phyloP scores from a whole-genome alignment of 2,888 invertebrate genomes.

The Coenonympha glycerion region DNA sequence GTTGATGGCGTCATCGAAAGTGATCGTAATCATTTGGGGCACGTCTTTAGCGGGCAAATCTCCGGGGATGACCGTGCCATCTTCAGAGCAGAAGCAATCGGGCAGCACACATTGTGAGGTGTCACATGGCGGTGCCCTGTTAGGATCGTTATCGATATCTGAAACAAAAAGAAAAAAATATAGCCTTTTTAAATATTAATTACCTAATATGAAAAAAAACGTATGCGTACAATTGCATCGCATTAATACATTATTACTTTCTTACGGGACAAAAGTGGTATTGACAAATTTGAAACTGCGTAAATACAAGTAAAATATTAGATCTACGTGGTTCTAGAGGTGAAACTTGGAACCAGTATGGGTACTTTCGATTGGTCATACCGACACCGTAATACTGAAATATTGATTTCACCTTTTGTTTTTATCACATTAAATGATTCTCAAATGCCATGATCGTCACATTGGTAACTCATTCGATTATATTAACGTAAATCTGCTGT shows the following conservation, averaged over 20 bases:
- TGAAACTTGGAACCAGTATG: slow-evolving; percentile 51
- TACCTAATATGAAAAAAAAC: background rate
- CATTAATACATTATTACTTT: background rate
- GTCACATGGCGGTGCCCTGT: slow-evolving; percentile 93
- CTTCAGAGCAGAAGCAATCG: slow-evolving; percentile 96
- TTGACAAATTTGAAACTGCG: background rate
- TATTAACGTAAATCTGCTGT: slow-evolving; percentile 20
- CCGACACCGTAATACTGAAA: slow-evolving; percentile 51
- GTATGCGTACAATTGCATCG: background rate
- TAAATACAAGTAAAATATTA: slow-evolving; percentile 5
- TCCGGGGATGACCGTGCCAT: slow-evolving; percentile 90
- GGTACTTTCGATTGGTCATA: slow-evolving; percentile 68
- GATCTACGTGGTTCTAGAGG: slow-evolving; percentile 10
- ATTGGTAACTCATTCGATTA: slow-evolving; percentile 17
- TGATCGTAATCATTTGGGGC: slow-evolving; percentile 95
- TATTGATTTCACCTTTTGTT: slow-evolving; percentile 65
- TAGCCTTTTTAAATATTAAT: no score
- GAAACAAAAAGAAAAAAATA: slow-evolving; percentile 39
- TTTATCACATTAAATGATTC: no score
- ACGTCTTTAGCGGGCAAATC: slow-evolving; percentile 89
- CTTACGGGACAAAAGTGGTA: background rate
- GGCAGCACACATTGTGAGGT: slow-evolving; percentile 89
- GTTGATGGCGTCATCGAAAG: slow-evolving; percentile 96
- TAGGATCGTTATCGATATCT: slow-evolving; percentile 96
- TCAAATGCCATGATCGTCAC: no score